Evolutionary conservation across 2,888 invertebrate genomes (phyloP).

Genomic region (Tetropium fuscum): DNA sequence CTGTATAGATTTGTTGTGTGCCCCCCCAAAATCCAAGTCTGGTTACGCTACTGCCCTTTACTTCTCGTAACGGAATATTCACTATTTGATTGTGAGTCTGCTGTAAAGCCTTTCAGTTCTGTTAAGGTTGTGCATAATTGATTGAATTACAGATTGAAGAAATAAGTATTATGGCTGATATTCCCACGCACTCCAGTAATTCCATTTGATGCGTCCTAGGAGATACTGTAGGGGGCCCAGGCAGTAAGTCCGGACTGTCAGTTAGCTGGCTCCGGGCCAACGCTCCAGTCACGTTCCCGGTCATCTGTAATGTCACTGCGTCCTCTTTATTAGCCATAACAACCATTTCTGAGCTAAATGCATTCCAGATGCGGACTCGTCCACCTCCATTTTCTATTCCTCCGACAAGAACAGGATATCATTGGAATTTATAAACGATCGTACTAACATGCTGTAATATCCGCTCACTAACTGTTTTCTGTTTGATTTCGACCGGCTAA

Average conservation of each 20-base stretch:
- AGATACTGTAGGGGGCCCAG: neutral
- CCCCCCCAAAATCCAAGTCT: too few species aligned
- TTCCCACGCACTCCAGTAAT: too few species aligned
- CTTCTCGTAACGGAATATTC: too few species aligned
- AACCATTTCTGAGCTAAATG: conserved; percentile 55
- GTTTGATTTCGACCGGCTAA: conserved; percentile 17
- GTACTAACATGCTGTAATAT: conserved; percentile 40
- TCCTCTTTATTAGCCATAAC: conserved; percentile 61
- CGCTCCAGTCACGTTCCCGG: conserved; percentile 55
- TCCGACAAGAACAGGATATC: conserved; percentile 46
- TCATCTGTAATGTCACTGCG: conserved; percentile 57
- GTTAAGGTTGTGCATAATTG: too few species aligned
- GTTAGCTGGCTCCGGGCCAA: conserved; percentile 51
- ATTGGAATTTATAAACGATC: conserved; percentile 48
- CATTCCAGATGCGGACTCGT: conserved; percentile 54
- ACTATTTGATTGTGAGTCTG: too few species aligned
- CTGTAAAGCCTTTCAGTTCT: too few species aligned
- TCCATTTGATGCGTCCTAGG: too few species aligned
- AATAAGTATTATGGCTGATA: too few species aligned
- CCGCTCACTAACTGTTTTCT: conserved; percentile 38
- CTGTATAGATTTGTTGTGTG: too few species aligned
- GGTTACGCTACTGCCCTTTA: too few species aligned
- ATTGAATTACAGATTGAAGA: too few species aligned
- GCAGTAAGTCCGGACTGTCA: conserved; percentile 41
- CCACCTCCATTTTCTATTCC: conserved; percentile 46